Base-by-base conservation (phyloP, 2,888 invertebrate species). In the Autographa pulchrina region DNA sequence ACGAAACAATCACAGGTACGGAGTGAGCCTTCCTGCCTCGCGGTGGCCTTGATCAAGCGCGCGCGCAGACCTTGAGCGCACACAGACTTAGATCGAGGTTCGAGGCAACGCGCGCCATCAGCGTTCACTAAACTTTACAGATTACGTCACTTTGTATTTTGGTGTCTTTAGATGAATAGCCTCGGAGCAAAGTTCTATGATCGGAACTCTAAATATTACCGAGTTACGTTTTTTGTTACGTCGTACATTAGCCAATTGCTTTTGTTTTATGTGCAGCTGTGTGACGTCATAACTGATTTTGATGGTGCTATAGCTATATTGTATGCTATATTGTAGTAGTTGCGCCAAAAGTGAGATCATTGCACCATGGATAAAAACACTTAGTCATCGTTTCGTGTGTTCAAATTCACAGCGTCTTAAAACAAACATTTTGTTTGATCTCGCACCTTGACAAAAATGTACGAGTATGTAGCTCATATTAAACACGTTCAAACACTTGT, bases 41-140 rank as follows among this genome's bases (percentile, higher is more conserved):
- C 82, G 78, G 74, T 93, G 92, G 90, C 95, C 94, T 95, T 94
- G 94, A 92, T 91, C 89, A 82, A 79, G 88, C 85, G 83, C 85
- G 83, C 86, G 86, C 87, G 86, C 89, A 90, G 92, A 92, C 95
- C 95, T 95, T 95, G 95, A 92, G 88, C 89, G 88, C 87, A 86
- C 82, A 79, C 86, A 78, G 81, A 79, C 76, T 81, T 65, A 77
- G 86, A 86, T 78, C 86, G 87, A 85, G 80, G 85, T 88, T 79
- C 85, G 88, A 85, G 80, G 86, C 88, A 90, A 89, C 87, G 90
- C 89, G 89, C 90, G 88, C 80, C 74, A 67, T 75, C 76, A 85
- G 89, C 95, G 95, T 94, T 95, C 94, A 94, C 93, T 94, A 94
- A 94, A 95, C 95, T 94, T 92, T 94, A 81, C 88, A 80, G 84